Evolutionary conservation across 2,797 vertebrate species (phyloP).

Genomic region (Hirundo rustica): DNA sequence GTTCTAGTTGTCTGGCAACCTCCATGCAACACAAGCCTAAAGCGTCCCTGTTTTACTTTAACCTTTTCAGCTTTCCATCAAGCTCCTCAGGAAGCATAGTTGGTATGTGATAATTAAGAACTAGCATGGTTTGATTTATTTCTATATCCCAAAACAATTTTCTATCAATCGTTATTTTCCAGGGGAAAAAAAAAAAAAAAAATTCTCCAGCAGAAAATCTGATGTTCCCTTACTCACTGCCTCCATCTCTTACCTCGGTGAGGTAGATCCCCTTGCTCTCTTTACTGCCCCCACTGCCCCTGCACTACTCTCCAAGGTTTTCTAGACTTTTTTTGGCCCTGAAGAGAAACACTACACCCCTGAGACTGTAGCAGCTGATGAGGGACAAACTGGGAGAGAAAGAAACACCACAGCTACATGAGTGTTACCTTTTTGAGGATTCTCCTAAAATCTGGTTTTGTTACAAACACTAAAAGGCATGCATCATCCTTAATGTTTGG

Average conservation of each 20-base stretch:
- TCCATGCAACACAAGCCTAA: neutral
- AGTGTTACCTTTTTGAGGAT: fast-evolving
- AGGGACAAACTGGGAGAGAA: neutral
- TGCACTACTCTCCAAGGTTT: neutral
- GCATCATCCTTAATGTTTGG: neutral
- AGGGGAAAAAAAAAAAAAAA: neutral
- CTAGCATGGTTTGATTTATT: neutral
- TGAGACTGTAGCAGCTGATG: neutral
- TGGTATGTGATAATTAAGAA: neutral
- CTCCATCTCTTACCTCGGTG: neutral
- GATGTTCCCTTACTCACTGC: neutral
- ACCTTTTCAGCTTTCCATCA: neutral
- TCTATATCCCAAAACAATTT: neutral
- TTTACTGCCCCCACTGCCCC: no score
- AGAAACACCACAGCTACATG: neutral
- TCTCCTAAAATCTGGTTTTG: neutral
- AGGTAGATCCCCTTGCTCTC: neutral
- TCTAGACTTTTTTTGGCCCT: neutral
- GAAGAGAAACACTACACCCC: neutral
- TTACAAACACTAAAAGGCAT: neutral
- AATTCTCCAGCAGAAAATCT: neutral
- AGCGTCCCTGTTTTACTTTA: neutral
- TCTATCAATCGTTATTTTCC: neutral
- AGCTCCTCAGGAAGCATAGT: neutral
- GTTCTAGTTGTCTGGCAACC: neutral